These are phyloP conservation scores for Eubasilissa splendida DNA, from an alignment of 2,888 invertebrate genomes.

Conservation along the genomic window DNA sequence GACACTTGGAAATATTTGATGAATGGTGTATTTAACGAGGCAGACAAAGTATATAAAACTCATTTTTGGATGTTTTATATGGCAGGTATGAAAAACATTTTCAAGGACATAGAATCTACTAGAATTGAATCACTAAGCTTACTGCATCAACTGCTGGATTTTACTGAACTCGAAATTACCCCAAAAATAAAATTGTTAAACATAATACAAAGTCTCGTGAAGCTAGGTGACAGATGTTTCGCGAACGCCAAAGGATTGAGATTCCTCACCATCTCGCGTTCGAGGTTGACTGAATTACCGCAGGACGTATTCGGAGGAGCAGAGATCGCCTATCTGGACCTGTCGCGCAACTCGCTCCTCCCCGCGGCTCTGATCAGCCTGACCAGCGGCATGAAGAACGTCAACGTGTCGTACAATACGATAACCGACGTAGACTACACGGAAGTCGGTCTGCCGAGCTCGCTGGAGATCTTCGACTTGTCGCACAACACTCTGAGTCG, in stretches of 20 bases:
- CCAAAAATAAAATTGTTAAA: neutral
- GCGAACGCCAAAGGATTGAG: neutral
- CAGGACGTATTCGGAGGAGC: slow-evolving; percentile 2
- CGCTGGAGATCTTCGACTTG: neutral
- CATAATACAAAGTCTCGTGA: neutral
- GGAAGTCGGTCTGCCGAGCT: neutral
- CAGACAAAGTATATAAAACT: too few species aligned
- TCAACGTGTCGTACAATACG: slow-evolving; percentile 2
- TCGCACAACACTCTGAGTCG: neutral
- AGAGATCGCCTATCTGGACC: neutral
- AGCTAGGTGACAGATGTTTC: slow-evolving; percentile 3
- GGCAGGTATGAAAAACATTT: too few species aligned
- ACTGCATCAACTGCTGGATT: too few species aligned
- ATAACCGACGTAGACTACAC: neutral
- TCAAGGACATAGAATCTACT: too few species aligned
- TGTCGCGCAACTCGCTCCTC: neutral
- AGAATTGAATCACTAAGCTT: too few species aligned
- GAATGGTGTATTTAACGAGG: too few species aligned
- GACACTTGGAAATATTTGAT: too few species aligned
- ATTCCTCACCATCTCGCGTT: neutral
- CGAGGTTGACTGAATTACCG: neutral
- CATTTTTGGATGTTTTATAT: too few species aligned
- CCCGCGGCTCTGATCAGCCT: neutral
- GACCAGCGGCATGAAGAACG: neutral
- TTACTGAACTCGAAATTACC: too few species aligned